A percentile compares a stretch with the other conserved stretches of the same genome.
Conservation (phyloP, 2,888 invertebrate genomes). For the Nezara viridula region DNA sequence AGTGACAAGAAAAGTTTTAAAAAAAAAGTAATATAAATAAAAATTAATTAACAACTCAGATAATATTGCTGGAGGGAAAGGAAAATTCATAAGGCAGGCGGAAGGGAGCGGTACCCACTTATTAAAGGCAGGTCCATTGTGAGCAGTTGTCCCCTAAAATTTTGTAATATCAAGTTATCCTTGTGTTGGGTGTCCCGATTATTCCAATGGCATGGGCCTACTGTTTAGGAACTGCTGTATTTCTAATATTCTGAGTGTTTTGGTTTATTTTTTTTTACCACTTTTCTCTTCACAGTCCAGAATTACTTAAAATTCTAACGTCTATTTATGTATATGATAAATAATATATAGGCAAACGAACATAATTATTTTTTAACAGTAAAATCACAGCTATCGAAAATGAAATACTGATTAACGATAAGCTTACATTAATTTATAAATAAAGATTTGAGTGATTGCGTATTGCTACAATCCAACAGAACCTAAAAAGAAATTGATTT, state of each 20-base stretch:
- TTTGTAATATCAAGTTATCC: slow-evolving; percentile 39
- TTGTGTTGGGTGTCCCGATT: slow-evolving; percentile 15
- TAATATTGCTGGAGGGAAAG: background rate
- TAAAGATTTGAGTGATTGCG: too few species aligned
- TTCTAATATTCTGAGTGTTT: background rate
- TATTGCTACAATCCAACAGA: too few species aligned
- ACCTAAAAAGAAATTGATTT: too few species aligned
- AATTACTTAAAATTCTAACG: too few species aligned
- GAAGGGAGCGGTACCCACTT: background rate
- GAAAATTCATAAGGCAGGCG: slow-evolving; percentile 8
- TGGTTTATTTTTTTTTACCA: too few species aligned
- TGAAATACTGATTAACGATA: too few species aligned
- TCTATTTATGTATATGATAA: too few species aligned
- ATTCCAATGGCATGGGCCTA: background rate
- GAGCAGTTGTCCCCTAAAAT: slow-evolving; percentile 20
- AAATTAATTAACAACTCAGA: slow-evolving; percentile 26
- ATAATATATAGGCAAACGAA: too few species aligned
- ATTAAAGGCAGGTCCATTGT: slow-evolving; percentile 35
- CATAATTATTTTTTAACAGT: too few species aligned
- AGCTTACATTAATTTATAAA: too few species aligned
- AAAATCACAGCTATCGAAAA: too few species aligned
- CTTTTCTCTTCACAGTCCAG: too few species aligned
- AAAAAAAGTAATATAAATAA: background rate
- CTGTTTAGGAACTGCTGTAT: background rate
- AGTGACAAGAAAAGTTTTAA: background rate